Conservation (phyloP, 2,113 vertebrate genomes). For the Clinocottus analis region DNA sequence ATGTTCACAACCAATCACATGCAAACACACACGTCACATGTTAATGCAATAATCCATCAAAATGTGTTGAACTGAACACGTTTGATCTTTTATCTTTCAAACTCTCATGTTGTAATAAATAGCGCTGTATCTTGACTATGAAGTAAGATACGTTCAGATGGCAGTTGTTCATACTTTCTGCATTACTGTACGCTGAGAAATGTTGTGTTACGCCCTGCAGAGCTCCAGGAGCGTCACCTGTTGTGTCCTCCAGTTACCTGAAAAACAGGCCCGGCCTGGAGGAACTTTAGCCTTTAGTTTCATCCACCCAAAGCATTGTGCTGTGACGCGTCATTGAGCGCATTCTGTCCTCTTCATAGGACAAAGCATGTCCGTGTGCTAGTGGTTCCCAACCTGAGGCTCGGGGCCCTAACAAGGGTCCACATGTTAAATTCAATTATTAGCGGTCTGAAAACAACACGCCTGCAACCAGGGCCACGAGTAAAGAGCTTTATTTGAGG, state of each 20-base stretch:
- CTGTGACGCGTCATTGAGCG: background rate
- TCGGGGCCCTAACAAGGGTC: background rate
- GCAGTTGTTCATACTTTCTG: background rate
- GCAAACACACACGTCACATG: no score
- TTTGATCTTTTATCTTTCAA: background rate
- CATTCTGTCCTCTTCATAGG: no score
- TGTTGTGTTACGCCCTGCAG: background rate
- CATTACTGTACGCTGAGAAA: no score
- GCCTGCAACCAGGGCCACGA: background rate
- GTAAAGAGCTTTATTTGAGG: background rate
- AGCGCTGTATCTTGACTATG: background rate
- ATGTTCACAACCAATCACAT: background rate
- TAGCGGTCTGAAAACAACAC: background rate
- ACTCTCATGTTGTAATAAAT: background rate
- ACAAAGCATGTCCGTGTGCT: no score
- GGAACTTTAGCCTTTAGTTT: conserved; percentile 16
- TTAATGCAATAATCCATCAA: background rate
- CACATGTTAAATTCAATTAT: background rate
- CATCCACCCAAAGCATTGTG: background rate
- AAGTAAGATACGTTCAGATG: background rate
- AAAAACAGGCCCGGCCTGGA: background rate
- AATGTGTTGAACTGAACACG: background rate
- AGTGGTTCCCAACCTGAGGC: no score
- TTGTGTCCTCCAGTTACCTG: background rate
- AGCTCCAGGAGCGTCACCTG: background rate